Evolutionary conservation across 1,140 invertebrate species (phyloP).

Genomic region (Theocolax elegans): DNA sequence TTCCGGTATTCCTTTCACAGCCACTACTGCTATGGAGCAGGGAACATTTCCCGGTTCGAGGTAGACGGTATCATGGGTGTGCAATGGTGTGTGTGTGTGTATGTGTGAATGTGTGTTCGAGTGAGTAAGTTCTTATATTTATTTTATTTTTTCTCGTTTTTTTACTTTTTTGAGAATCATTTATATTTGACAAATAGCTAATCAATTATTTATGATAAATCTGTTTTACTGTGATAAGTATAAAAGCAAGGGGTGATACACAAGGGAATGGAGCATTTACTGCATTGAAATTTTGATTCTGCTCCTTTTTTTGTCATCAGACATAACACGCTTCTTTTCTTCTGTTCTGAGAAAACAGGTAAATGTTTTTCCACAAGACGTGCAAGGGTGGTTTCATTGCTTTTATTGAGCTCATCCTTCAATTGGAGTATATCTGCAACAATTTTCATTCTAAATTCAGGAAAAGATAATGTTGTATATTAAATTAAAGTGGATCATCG

Average conservation of each 20-base stretch:
- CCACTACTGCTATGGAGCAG: too few species aligned
- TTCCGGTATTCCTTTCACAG: too few species aligned
- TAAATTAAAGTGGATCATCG: too few species aligned
- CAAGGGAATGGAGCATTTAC: conserved; percentile 2
- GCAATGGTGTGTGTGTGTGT: not conserved
- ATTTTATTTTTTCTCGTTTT: not conserved
- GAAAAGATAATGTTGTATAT: too few species aligned
- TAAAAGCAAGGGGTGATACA: conserved; percentile 13
- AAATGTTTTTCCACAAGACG: too few species aligned
- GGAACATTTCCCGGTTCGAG: too few species aligned
- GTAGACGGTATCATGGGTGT: too few species aligned
- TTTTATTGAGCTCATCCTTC: too few species aligned
- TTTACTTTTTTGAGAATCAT: conserved; percentile 2
- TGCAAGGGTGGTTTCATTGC: not conserved
- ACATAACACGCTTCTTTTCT: too few species aligned
- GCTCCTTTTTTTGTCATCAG: not conserved
- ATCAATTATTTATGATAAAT: conserved; percentile 1
- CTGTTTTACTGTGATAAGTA: not conserved
- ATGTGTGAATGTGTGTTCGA: not conserved
- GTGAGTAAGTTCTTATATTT: not conserved
- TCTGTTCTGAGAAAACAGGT: too few species aligned
- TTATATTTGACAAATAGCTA: conserved; percentile 2
- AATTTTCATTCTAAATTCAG: too few species aligned
- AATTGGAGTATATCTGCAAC: too few species aligned
- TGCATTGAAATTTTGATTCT: conserved; percentile 11